Conservation (phyloP, 2,888 invertebrate species). For the Thera obeliscata region DNA sequence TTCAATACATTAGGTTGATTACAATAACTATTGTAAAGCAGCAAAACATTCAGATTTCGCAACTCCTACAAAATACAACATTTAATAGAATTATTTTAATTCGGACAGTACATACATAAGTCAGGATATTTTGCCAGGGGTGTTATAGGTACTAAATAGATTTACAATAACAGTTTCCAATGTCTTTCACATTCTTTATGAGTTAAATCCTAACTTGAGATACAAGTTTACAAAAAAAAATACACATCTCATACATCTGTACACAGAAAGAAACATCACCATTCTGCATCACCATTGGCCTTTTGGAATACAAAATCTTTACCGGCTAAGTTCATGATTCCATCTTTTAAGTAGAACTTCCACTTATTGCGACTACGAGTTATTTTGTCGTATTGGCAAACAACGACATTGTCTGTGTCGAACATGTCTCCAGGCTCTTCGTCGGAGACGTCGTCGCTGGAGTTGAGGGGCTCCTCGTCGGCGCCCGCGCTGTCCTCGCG, state of each 20-base stretch:
- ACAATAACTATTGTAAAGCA: constrained; percentile 9
- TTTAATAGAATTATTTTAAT: constrained; percentile 6
- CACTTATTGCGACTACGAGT: constrained; percentile 99
- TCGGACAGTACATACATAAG: constrained; percentile 21
- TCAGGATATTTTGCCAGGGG: constrained; percentile 9
- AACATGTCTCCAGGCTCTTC: constrained; percentile 97
- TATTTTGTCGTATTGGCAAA: constrained; percentile 99
- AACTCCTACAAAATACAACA: constrained; percentile 21
- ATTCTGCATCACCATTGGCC: constrained; percentile 99
- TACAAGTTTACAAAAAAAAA: constrained; percentile 66
- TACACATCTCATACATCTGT: constrained; percentile 61
- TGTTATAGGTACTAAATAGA: constrained; percentile 31
- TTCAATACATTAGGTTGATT: constrained; percentile 17
- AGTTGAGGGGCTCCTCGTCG: constrained; percentile 96
- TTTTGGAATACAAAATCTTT: constrained; percentile 99
- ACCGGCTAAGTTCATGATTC: constrained; percentile 99
- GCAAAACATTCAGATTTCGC: constrained; percentile 15
- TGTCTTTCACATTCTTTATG: constrained; percentile 51
- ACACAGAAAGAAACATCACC: constrained; percentile 86
- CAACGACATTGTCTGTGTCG: constrained; percentile 99
- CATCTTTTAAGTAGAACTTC: constrained; percentile 99
- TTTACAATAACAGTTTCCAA: constrained; percentile 51
- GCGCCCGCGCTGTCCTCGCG: constrained; percentile 87
- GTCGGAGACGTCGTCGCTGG: constrained; percentile 98
- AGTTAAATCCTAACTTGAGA: constrained; percentile 58